A percentile compares a stretch with the other conserved stretches of the same genome.
These are phyloP conservation scores for Apostichopus californicus DNA, from an alignment of 35 echinoderm and acorn worm species.

Conservation along the genomic window DNA sequence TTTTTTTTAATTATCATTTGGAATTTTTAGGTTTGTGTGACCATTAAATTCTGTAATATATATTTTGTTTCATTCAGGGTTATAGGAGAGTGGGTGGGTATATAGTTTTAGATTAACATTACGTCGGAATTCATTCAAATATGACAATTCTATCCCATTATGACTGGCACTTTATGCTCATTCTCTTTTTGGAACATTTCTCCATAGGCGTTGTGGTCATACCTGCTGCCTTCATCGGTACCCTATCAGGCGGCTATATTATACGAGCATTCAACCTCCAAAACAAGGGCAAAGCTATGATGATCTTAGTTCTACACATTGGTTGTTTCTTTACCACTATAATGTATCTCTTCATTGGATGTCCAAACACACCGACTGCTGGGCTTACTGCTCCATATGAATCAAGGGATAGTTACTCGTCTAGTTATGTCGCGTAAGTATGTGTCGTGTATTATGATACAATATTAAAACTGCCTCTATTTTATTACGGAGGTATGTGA, in stretches of 20 bases:
- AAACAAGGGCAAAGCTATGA: constrained; percentile 75
- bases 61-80: too few relatives aligned
- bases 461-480: too few relatives aligned
- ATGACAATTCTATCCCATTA: too few relatives aligned
- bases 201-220: constrained; percentile 59
- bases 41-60: too few relatives aligned
- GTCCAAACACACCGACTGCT: constrained; percentile 72
- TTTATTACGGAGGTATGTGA: too few relatives aligned
- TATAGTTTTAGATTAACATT: too few relatives aligned
- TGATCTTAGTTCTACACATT: constrained; percentile 63
- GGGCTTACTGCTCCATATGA: constrained; percentile 62
- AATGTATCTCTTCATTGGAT: constrained; percentile 70
- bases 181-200: not conserved
- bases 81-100: too few relatives aligned
- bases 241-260: constrained; percentile 66
- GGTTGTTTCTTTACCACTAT: constrained; percentile 49
- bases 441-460: too few relatives aligned
- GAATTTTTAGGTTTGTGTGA: too few relatives aligned
- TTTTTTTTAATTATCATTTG: too few relatives aligned
- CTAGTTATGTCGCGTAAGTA: not conserved
- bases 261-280: constrained; percentile 72
- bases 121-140: too few relatives aligned
- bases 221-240: constrained; percentile 70
- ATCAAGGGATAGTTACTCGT: not conserved
- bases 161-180: not conserved